These are phyloP conservation scores for Cathartes aura DNA, from an alignment of 2,113 vertebrate species.

Conservation along the genomic window DNA sequence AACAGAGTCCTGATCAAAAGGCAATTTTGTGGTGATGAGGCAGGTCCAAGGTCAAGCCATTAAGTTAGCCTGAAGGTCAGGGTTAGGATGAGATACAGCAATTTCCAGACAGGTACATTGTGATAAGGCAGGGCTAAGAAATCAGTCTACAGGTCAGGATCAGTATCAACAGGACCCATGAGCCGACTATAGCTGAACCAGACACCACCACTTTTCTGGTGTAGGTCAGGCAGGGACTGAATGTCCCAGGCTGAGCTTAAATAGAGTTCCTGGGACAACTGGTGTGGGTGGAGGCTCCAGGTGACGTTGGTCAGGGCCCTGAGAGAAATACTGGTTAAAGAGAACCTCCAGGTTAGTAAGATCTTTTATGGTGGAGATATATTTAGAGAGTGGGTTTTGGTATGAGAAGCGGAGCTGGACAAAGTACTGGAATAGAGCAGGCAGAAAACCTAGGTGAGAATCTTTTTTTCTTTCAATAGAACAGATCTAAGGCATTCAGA, in stretches of 20 bases:
- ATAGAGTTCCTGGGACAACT: neutral
- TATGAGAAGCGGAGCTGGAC: neutral
- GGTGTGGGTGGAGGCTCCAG: neutral
- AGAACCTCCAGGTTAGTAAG: neutral
- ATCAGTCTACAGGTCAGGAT: neutral
- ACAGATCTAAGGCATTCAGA: neutral
- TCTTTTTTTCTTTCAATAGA: neutral
- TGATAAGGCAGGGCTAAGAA: neutral
- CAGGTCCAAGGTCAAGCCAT: neutral
- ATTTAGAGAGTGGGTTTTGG: neutral
- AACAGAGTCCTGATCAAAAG: neutral
- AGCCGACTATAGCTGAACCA: neutral
- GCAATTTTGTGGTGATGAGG: neutral
- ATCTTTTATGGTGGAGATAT: neutral
- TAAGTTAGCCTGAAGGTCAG: neutral
- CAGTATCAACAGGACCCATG: neutral
- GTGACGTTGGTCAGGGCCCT: neutral
- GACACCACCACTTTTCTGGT: neutral
- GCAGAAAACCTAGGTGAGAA: neutral
- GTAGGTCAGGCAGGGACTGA: neutral
- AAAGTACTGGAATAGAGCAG: neutral
- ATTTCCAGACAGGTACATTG: neutral
- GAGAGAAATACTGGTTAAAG: neutral
- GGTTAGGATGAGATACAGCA: neutral
- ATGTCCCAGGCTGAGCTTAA: neutral